These are phyloP conservation scores for Fukomys damarensis DNA, from an alignment of 2,113 vertebrate genomes.

Conservation along the genomic window DNA sequence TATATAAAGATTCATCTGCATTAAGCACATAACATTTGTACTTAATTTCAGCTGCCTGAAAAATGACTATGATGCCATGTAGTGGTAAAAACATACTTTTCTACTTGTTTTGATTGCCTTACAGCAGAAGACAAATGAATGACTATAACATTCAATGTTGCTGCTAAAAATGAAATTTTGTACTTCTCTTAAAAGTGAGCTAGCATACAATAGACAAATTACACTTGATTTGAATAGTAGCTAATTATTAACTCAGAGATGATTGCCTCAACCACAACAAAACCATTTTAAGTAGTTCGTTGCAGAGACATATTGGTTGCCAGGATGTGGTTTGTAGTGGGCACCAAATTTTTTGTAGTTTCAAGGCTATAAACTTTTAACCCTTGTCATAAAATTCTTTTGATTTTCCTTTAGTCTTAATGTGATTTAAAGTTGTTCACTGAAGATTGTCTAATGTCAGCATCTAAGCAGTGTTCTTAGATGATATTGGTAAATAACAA, in stretches of 20 bases:
- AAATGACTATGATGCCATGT: conserved; percentile 43
- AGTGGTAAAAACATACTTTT: conserved; percentile 44
- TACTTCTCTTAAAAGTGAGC: conserved; percentile 61
- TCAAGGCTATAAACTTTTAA: conserved; percentile 87
- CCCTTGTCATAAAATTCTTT: conserved; percentile 82
- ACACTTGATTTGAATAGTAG: conserved; percentile 64
- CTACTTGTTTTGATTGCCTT: conserved; percentile 53
- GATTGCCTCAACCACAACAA: conserved; percentile 70
- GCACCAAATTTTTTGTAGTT: conserved; percentile 81
- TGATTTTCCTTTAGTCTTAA: conserved; percentile 81
- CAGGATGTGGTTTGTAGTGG: conserved; percentile 83
- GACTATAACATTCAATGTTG: conserved; percentile 56
- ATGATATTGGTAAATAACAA: conserved; percentile 89
- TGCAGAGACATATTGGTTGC: conserved; percentile 38
- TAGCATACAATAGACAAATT: conserved; percentile 61
- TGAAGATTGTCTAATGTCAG: conserved; percentile 83
- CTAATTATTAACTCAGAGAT: conserved; percentile 64
- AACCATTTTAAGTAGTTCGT: conserved; percentile 67
- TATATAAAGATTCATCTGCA: background rate
- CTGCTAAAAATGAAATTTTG: conserved; percentile 69
- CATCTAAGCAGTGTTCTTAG: conserved; percentile 86
- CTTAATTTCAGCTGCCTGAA: conserved; percentile 49
- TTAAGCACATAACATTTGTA: conserved; percentile 44
- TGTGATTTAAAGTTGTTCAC: conserved; percentile 85
- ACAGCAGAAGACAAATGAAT: conserved; percentile 46